These are phyloP conservation scores for Eurytoma californica DNA, from an alignment of 2,888 invertebrate species.

Conservation along the genomic window DNA sequence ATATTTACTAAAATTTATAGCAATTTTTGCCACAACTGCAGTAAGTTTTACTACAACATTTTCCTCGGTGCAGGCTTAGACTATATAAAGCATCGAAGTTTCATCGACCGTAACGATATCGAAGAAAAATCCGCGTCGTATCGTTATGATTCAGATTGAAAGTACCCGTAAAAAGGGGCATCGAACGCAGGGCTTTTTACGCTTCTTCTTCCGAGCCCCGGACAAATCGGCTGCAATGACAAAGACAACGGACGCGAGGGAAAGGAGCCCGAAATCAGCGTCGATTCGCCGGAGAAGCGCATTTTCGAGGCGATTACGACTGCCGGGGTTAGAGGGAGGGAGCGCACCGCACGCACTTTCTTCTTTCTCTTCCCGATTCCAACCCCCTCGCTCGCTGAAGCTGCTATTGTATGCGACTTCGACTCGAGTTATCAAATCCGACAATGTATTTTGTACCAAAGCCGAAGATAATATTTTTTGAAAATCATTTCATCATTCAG, in stretches of 20 bases:
- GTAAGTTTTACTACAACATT: too few relatives aligned
- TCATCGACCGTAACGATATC: constrained; percentile 31
- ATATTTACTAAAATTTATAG: background rate
- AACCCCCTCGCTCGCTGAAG: constrained; percentile 28
- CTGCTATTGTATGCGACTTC: too few relatives aligned
- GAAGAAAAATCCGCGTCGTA: constrained; percentile 42
- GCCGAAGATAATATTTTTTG: too few relatives aligned
- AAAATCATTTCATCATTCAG: too few relatives aligned
- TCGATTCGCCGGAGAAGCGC: constrained; percentile 37
- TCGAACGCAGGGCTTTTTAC: constrained; percentile 21
- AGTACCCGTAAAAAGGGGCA: constrained; percentile 54
- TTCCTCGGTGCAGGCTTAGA: background rate
- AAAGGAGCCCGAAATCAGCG: constrained; percentile 50
- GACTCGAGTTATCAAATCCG: too few relatives aligned
- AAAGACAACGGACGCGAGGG: constrained; percentile 41
- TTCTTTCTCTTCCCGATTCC: constrained; percentile 19
- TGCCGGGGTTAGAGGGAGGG: constrained; percentile 29
- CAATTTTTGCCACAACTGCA: background rate
- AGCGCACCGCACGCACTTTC: constrained; percentile 36
- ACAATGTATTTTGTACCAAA: too few relatives aligned
- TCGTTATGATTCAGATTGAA: constrained; percentile 54
- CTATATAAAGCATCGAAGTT: background rate
- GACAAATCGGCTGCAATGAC: constrained; percentile 55
- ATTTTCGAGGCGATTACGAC: constrained; percentile 49
- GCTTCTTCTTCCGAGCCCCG: constrained; percentile 1